phyloP scores from a whole-genome alignment of 2,797 vertebrate genomes.

The Mormyrops attenuatus region DNA sequence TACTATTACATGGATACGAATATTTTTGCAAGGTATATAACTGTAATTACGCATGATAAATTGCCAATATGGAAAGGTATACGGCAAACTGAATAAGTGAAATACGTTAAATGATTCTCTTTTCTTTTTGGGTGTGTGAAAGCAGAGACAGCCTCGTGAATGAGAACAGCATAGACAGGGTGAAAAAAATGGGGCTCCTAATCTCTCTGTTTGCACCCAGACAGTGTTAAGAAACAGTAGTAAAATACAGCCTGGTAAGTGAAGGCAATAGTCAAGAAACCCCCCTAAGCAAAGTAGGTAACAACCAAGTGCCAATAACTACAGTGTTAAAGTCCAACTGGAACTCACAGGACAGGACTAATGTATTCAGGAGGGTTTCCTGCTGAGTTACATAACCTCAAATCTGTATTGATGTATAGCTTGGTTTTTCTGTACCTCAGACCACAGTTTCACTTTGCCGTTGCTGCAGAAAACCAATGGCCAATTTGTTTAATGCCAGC shows the following conservation, averaged over 20 bases:
- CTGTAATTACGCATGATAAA: background rate
- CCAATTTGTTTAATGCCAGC: background rate
- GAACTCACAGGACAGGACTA: background rate
- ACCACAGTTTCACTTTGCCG: background rate
- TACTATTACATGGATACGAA: background rate
- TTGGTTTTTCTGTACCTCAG: background rate
- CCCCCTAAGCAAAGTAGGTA: background rate
- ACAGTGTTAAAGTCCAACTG: background rate
- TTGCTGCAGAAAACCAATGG: background rate
- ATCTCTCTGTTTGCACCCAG: background rate
- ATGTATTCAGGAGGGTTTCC: background rate
- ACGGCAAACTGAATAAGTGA: background rate
- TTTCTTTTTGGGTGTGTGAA: background rate
- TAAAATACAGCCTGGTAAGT: background rate
- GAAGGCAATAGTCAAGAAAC: background rate
- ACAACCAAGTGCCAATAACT: background rate
- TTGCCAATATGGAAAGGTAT: background rate
- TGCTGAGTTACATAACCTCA: background rate
- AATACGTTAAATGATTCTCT: background rate
- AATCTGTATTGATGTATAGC: background rate
- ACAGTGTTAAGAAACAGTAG: background rate
- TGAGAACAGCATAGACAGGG: background rate
- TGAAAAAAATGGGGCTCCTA: background rate
- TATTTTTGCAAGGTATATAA: background rate
- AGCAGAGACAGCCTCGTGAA: background rate